phyloP scores from a whole-genome alignment of 2,797 vertebrate genomes.

The Masticophis lateralis region DNA sequence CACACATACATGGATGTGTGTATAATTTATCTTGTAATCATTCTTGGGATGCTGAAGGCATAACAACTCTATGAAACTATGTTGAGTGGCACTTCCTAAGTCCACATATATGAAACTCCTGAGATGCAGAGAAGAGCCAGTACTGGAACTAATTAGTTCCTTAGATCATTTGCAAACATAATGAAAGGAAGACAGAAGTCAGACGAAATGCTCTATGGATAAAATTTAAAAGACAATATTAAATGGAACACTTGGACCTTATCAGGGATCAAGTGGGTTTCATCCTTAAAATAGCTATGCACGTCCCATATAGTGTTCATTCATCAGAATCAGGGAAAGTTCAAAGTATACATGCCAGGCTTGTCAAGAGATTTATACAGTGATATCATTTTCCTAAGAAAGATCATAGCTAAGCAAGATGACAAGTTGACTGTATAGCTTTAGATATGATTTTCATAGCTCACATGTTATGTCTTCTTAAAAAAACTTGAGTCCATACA shows the following conservation, averaged over 20 bases:
- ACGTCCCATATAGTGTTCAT: background rate
- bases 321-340: background rate
- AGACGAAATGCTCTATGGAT: background rate
- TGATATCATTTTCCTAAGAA: background rate
- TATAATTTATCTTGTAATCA: background rate
- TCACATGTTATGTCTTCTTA: background rate
- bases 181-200: background rate
- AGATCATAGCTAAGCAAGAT: background rate
- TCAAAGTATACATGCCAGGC: background rate
- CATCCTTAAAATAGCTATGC: slow-evolving; percentile 12
- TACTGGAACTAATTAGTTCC: background rate
- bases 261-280: background rate
- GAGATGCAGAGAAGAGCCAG: background rate
- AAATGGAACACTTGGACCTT: slow-evolving; percentile 18
- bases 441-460: background rate
- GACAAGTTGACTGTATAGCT: background rate
- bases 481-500: too few species aligned
- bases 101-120: background rate
- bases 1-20: background rate
- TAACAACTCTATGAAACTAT: background rate
- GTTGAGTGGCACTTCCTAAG: background rate
- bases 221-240: background rate
- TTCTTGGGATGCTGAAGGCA: background rate
- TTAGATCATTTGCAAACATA: background rate
- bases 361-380: slow-evolving; percentile 1